Percentiles rank a stretch among this genome's conserved stretches.
phyloP scores from a whole-genome alignment of 2,888 invertebrate genomes.

The Eledone cirrhosa region DNA sequence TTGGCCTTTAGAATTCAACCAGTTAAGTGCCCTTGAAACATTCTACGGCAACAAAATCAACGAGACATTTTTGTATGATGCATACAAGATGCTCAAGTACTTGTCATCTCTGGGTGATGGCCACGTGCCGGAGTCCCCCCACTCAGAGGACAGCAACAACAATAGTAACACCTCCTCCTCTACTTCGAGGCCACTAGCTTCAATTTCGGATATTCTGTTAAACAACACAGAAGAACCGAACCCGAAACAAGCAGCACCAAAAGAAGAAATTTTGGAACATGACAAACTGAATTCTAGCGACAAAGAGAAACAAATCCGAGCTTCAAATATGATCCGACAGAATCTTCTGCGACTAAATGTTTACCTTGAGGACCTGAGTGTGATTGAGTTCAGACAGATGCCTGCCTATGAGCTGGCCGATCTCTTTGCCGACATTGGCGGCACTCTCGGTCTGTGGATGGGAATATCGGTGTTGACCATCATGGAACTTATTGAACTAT shows the following conservation, averaged over 20 bases:
- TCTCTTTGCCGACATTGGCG: constrained; percentile 61
- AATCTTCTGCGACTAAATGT: constrained; percentile 59
- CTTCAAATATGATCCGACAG: constrained; percentile 56
- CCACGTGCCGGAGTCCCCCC: constrained; percentile 33
- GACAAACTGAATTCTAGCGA: neutral
- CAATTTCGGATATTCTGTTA: neutral
- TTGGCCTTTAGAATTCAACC: constrained; percentile 61
- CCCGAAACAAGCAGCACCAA: neutral
- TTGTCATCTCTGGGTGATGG: constrained; percentile 35
- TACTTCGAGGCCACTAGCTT: neutral
- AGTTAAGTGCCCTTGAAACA: constrained; percentile 49
- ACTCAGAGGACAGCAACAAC: neutral
- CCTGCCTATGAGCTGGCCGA: constrained; percentile 58
- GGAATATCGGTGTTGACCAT: constrained; percentile 61
- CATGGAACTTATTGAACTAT: constrained; percentile 57
- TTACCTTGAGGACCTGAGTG: constrained; percentile 60
- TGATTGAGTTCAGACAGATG: constrained; percentile 57
- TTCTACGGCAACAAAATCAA: constrained; percentile 46
- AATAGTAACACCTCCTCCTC: neutral
- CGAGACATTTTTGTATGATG: constrained; percentile 51
- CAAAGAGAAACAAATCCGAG: constrained; percentile 37
- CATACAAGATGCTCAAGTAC: constrained; percentile 44
- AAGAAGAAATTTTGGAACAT: neutral
- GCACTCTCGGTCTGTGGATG: constrained; percentile 62
- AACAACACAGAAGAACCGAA: neutral